These are phyloP conservation scores for Staurois parvus DNA, from an alignment of 2,797 vertebrate species.

Conservation along the genomic window DNA sequence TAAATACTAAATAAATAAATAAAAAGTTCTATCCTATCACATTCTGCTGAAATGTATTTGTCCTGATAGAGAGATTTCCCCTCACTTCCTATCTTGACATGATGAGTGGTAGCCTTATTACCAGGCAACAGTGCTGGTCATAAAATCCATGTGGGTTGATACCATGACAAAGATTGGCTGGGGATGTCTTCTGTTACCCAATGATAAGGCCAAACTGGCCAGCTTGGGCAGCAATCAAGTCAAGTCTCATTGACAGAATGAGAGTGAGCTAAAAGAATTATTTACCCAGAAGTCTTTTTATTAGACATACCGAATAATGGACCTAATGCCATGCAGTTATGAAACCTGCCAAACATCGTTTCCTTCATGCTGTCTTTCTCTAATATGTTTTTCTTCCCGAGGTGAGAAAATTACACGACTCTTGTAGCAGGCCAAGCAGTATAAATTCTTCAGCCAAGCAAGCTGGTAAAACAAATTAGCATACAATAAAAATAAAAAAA, in stretches of 20 bases:
- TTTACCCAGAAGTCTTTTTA: background rate
- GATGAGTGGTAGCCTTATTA: too few species aligned
- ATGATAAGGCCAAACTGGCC: background rate
- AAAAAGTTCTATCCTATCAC: too few species aligned
- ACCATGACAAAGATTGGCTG: background rate
- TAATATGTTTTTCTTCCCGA: background rate
- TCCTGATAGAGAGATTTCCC: too few species aligned
- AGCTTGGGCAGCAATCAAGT: background rate
- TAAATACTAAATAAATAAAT: too few species aligned
- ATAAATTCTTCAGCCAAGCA: constrained; percentile 49
- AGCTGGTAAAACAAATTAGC: constrained; percentile 59
- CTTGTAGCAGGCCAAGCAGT: background rate
- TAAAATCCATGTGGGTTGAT: too few species aligned
- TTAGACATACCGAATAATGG: background rate
- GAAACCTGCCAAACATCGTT: background rate
- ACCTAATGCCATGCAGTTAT: background rate
- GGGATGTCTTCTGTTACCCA: background rate
- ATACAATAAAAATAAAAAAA: constrained; percentile 60
- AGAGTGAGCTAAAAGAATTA: too few species aligned
- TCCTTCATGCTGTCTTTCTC: background rate
- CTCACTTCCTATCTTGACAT: too few species aligned
- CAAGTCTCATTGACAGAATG: too few species aligned
- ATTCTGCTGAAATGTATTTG: too few species aligned
- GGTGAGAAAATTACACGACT: constrained; percentile 16
- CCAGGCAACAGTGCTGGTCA: too few species aligned